Evolutionary conservation across 2,888 invertebrate species (phyloP).

Genomic region (Tetropium fuscum): DNA sequence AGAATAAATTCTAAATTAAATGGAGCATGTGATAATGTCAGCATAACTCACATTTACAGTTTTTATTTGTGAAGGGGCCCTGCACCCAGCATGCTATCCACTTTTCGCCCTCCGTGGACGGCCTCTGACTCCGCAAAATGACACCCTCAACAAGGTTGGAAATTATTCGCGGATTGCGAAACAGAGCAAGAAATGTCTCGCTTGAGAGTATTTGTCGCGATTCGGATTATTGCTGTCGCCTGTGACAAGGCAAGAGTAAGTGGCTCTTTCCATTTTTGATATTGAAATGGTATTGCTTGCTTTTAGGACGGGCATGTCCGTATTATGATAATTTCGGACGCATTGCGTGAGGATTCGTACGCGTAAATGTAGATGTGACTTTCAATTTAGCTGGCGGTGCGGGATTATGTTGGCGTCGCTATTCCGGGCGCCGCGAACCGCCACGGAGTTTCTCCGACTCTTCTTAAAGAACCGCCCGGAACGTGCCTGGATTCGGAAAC

Average conservation of each 20-base stretch:
- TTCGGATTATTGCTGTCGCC: constrained; percentile 27
- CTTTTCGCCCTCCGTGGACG: constrained; percentile 30
- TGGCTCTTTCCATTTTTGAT: constrained; percentile 54
- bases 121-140: constrained; percentile 22
- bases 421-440: constrained; percentile 62
- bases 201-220: constrained; percentile 40
- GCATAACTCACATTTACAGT: constrained; percentile 65
- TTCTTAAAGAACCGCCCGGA: constrained; percentile 35
- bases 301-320: constrained; percentile 33
- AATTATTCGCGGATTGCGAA: constrained; percentile 35
- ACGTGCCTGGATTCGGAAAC: constrained; percentile 64
- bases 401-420: constrained; percentile 66
- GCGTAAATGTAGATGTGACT: constrained; percentile 64
- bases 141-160: constrained; percentile 34
- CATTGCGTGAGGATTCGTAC: constrained; percentile 62
- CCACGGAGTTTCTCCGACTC: constrained; percentile 23
- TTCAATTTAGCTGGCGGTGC: constrained; percentile 63
- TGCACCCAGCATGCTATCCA: constrained; percentile 25
- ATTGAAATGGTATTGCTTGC: constrained; percentile 49
- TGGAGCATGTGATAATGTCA: constrained; percentile 66
- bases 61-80: constrained; percentile 44
- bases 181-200: constrained; percentile 11
- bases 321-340: constrained; percentile 64
- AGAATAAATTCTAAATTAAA: constrained; percentile 65
- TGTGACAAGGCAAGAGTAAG: constrained; percentile 45